Percentiles rank a stretch among this genome's conserved stretches.
These are phyloP conservation scores for Protobothrops mucrosquamatus DNA, from an alignment of 2,113 vertebrate genomes.

Conservation along the genomic window DNA sequence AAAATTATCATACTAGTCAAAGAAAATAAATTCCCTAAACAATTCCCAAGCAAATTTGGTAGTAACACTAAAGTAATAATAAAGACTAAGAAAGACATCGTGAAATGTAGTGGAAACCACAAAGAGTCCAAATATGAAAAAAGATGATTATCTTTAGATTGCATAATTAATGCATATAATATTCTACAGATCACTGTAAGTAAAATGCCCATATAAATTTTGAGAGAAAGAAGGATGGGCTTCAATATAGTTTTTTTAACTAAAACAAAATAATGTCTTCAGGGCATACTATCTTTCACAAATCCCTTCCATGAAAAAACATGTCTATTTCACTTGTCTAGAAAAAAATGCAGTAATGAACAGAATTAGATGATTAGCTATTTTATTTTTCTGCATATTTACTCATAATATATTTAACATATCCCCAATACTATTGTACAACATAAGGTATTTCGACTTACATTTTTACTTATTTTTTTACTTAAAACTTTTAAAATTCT, in stretches of 20 bases:
- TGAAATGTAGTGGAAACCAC: background rate
- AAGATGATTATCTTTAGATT: background rate
- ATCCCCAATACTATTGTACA: background rate
- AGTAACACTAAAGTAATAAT: background rate
- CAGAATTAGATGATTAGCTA: background rate
- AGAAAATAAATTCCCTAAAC: background rate
- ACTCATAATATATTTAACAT: background rate
- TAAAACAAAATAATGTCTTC: background rate
- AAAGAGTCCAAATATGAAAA: background rate
- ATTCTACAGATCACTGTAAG: background rate
- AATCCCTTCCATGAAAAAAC: background rate
- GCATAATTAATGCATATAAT: background rate
- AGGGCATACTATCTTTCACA: background rate
- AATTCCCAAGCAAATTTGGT: background rate
- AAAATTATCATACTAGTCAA: background rate
- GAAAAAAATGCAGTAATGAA: background rate
- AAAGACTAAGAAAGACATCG: background rate
- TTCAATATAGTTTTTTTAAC: background rate
- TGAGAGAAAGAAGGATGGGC: background rate
- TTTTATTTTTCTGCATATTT: background rate
- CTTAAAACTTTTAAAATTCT: background rate
- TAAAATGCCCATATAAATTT: background rate
- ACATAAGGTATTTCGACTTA: background rate
- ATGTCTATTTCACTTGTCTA: background rate
- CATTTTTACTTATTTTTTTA: background rate